A percentile compares a stretch with the other conserved stretches of the same genome.
phyloP scores from a whole-genome alignment of 92 coral and sea anemone genomes.

The Epizoanthus fatuus region DNA sequence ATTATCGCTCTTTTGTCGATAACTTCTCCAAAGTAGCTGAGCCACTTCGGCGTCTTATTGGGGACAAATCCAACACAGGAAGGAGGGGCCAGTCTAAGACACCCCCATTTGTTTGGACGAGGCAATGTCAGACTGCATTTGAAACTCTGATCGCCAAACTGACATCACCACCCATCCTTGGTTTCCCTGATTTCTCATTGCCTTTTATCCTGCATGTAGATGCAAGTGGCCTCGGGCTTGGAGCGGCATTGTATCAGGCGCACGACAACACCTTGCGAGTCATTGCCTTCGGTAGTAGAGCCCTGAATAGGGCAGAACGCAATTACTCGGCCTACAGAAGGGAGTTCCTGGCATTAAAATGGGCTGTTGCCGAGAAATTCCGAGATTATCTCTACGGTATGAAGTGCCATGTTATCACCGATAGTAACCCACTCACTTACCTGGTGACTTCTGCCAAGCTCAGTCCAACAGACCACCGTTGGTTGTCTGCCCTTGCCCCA shows the following conservation, averaged over 20 bases:
- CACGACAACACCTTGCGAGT: conserved; percentile 29
- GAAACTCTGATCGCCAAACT: conserved; percentile 46
- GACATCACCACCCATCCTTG: conserved; percentile 50
- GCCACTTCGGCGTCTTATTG: conserved; percentile 54
- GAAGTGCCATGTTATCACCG: conserved; percentile 56
- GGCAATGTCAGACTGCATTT: conserved; percentile 41
- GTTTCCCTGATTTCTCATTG: conserved; percentile 47
- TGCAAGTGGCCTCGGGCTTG: conserved; percentile 44
- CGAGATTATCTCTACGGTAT: conserved; percentile 48
- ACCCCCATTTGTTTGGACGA: conserved; percentile 51
- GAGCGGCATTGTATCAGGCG: conserved; percentile 49
- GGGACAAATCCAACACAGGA: conserved; percentile 30
- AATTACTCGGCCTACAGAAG: conserved; percentile 53
- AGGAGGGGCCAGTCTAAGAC: background rate
- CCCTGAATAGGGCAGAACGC: conserved; percentile 45
- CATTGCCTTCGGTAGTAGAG: conserved; percentile 50
- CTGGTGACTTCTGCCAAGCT: conserved; percentile 60
- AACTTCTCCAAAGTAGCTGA: conserved; percentile 63
- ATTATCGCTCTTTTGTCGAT: conserved; percentile 66
- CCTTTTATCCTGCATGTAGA: conserved; percentile 50
- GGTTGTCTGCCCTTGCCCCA: conserved; percentile 59
- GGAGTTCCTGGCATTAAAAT: conserved; percentile 68
- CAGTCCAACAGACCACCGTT: conserved; percentile 67
- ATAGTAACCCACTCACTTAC: conserved; percentile 64
- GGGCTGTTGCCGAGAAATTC: conserved; percentile 69